Percentiles rank a stretch among this genome's conserved stretches.
phyloP scores from a whole-genome alignment of 2,797 vertebrate species.

The Varecia variegata region DNA sequence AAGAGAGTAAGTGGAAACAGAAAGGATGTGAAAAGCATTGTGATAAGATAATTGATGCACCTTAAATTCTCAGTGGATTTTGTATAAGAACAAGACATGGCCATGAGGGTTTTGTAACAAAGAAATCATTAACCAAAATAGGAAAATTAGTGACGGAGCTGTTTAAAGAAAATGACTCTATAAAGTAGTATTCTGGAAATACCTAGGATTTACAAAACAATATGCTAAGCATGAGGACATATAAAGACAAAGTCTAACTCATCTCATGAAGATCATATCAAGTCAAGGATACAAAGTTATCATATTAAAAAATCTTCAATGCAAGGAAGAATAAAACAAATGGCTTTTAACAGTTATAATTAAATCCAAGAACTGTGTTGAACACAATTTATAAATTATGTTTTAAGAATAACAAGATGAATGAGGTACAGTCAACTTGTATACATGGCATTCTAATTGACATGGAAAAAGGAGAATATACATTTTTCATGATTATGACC shows the following conservation, averaged over 20 bases:
- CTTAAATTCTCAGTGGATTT: background rate
- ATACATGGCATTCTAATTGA: background rate
- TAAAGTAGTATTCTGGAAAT: background rate
- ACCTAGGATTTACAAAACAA: background rate
- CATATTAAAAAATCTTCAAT: background rate
- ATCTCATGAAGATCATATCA: background rate
- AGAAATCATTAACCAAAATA: background rate
- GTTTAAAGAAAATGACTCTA: background rate
- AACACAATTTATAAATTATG: background rate
- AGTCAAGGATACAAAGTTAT: background rate
- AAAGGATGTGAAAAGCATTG: background rate
- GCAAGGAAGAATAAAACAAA: background rate
- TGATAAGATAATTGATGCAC: background rate
- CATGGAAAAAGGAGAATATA: background rate
- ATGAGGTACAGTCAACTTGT: background rate
- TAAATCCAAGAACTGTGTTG: background rate
- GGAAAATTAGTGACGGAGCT: background rate
- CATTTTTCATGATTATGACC: background rate
- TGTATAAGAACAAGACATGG: background rate
- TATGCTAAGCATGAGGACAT: background rate
- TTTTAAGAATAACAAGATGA: background rate
- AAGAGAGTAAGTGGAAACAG: background rate
- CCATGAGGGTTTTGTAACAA: background rate
- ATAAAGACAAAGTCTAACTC: background rate
- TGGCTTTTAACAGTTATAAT: background rate